phyloP scores from a whole-genome alignment of 2,888 invertebrate species.

The Parnassius smintheus region DNA sequence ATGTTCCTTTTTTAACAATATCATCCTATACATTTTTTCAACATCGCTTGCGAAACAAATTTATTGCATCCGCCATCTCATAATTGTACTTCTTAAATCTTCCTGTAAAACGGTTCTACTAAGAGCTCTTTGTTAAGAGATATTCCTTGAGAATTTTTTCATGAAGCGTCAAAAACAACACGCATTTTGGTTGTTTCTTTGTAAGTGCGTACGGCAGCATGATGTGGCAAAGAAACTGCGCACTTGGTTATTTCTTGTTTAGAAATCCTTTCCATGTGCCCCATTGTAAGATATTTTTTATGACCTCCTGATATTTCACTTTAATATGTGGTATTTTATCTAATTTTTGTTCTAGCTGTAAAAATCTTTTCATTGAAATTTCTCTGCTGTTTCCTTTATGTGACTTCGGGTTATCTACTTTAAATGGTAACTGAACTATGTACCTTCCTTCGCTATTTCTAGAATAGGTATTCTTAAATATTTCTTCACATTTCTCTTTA shows the following conservation, averaged over 20 bases:
- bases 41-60: neutral
- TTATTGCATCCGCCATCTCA: neutral
- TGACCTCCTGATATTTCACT: constrained; percentile 29
- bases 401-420: too few species aligned
- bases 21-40: neutral
- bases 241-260: neutral
- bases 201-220: neutral
- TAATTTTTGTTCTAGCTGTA: too few species aligned
- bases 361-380: too few species aligned
- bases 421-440: too few species aligned
- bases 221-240: neutral
- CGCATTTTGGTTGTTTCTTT: constrained; percentile 2
- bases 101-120: neutral
- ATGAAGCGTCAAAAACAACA: constrained; percentile 6
- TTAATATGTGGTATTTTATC: constrained; percentile 20
- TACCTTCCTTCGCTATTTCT: too few species aligned
- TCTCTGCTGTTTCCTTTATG: too few species aligned
- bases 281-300: constrained; percentile 31
- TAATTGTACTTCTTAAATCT: neutral
- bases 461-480: too few species aligned
- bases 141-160: neutral
- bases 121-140: neutral
- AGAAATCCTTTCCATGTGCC: constrained; percentile 21
- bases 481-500: too few species aligned
- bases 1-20: neutral